A percentile compares a stretch with the other conserved stretches of the same genome.
Conservation (phyloP, 2,113 vertebrate species). For the Ia io region DNA sequence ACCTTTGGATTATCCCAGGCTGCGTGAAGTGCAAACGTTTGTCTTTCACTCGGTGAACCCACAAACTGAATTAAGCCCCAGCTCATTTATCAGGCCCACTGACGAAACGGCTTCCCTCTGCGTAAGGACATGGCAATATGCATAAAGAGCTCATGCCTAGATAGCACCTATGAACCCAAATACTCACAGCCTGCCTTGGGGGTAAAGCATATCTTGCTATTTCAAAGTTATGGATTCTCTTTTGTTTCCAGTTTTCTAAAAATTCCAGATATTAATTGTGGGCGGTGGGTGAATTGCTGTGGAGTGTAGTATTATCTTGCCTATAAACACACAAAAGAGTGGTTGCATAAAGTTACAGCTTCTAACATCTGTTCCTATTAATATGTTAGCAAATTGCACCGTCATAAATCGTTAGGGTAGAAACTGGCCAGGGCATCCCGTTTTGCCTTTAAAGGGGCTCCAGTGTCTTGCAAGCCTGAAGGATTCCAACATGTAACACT, state of each 20-base stretch:
- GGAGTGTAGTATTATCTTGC: not conserved
- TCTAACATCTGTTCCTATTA: not conserved
- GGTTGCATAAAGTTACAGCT: not conserved
- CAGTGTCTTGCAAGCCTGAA: not conserved
- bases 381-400: not conserved
- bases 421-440: not conserved
- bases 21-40: conserved; percentile 55
- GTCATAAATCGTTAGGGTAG: not conserved
- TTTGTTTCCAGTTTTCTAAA: conserved; percentile 14
- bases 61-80: conserved; percentile 23
- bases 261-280: not conserved
- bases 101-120: not conserved
- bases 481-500: not conserved
- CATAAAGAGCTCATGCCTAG: not conserved
- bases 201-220: not conserved
- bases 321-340: not conserved
- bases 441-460: conserved; percentile 15
- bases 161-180: not conserved
- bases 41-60: conserved; percentile 43
- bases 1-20: conserved; percentile 50
- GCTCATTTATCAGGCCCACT: conserved; percentile 33
- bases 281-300: not conserved
- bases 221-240: not conserved
- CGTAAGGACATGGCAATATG: not conserved
- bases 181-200: not conserved